These are phyloP conservation scores for Luehdorfia chinensis DNA, from an alignment of 1,140 invertebrate genomes.

Conservation along the genomic window DNA sequence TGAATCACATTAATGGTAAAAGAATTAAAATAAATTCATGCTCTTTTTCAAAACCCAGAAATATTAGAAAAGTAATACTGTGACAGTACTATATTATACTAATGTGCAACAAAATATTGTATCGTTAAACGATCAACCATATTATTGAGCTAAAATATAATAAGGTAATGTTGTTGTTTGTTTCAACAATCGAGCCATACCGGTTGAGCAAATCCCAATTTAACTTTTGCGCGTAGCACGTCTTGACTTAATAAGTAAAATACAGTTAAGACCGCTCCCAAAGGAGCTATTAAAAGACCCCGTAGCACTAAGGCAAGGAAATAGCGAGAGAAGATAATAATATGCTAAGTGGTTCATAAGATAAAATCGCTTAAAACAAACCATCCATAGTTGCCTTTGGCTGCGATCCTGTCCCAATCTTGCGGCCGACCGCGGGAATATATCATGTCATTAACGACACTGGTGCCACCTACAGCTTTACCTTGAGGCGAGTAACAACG, in stretches of 20 bases:
- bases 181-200: too few species aligned
- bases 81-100: too few species aligned
- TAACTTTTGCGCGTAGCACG: constrained; percentile 5
- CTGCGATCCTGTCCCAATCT: constrained; percentile 76
- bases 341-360: constrained; percentile 16
- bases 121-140: too few species aligned
- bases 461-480: constrained; percentile 76
- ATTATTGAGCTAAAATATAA: too few species aligned
- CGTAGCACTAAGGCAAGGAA: neutral
- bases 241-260: constrained; percentile 16
- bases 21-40: too few species aligned
- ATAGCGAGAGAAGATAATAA: neutral
- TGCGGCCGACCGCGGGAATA: constrained; percentile 74
- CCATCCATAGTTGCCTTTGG: constrained; percentile 51
- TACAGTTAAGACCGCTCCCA: constrained; percentile 11
- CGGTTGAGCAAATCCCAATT: constrained; percentile 9
- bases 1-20: too few species aligned
- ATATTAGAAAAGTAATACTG: too few species aligned
- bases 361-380: constrained; percentile 22
- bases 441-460: constrained; percentile 76
- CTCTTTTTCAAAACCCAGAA: too few species aligned
- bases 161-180: too few species aligned
- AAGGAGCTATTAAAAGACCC: constrained; percentile 8
- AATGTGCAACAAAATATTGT: too few species aligned
- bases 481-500: constrained; percentile 74